These are phyloP conservation scores for Pelobates fuscus DNA, from an alignment of 2,113 vertebrate genomes.

Conservation along the genomic window DNA sequence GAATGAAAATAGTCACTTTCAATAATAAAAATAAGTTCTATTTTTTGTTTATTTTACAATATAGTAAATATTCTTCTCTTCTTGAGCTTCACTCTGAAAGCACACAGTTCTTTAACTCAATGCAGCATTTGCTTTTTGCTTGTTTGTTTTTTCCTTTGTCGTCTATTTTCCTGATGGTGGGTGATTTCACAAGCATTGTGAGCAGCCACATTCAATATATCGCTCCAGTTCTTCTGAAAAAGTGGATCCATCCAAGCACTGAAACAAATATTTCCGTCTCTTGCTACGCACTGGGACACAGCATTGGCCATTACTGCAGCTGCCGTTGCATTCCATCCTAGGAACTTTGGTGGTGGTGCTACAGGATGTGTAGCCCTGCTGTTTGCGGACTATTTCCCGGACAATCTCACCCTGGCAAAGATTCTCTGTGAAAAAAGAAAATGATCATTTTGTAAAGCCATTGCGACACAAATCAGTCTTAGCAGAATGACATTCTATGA, in stretches of 20 bases:
- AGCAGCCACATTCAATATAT: conserved; percentile 89
- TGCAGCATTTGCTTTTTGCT: conserved; percentile 53
- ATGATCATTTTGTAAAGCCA: not conserved
- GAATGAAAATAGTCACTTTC: conserved; percentile 90
- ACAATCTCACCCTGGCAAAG: conserved; percentile 84
- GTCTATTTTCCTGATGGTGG: conserved; percentile 62
- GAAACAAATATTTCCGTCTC: conserved; percentile 87
- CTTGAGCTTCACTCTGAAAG: conserved; percentile 70
- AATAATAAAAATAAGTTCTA: conserved; percentile 99
- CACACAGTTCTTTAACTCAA: conserved; percentile 66
- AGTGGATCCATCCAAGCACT: conserved; percentile 85
- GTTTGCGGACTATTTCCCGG: conserved; percentile 84
- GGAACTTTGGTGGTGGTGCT: conserved; percentile 80
- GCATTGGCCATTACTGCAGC: conserved; percentile 80
- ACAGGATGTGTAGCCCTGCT: conserved; percentile 81
- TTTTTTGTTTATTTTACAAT: conserved; percentile 99
- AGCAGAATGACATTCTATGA: too few relatives aligned
- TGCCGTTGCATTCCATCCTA: conserved; percentile 78
- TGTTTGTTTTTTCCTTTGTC: conserved; percentile 52
- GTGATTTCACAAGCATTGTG: conserved; percentile 72
- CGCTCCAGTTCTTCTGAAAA: conserved; percentile 93
- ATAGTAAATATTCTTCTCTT: conserved; percentile 89
- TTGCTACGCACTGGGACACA: conserved; percentile 86
- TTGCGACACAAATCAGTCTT: too few relatives aligned
- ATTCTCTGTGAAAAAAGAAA: conserved; percentile 67